Evolutionary conservation across 2,797 vertebrate genomes (phyloP), one percentile per base, ranked within the genome.

Genomic region (Arremon brunneinucha): DNA sequence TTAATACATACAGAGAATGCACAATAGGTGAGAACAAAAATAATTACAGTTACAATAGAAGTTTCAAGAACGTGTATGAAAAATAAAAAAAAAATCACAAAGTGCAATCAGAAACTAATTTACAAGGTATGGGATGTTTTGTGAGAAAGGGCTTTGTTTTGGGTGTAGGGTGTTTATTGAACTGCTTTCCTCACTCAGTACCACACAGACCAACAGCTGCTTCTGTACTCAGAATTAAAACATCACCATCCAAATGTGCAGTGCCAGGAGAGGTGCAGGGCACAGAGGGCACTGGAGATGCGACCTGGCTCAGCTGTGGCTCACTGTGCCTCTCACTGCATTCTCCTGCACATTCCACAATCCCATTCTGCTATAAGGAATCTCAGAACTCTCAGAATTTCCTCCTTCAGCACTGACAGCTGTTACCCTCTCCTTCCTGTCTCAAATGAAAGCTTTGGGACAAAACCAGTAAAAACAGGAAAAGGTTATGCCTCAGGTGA

Each of bases 1-100:
- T 96, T 84, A 97, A 97, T 97, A 98, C 96, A 97, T 96, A 98
- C 97, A 98, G 97, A 98, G 97, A 98, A 98, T 96, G 96, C 96
- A 98, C 97, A 98, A 96, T 88, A 97, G 95, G 97, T 96, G 97
- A 97, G 93, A 97, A 98, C 95, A 97, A 97, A 97, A 98, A 97
- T 97, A 97, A 97, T 98, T 97, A 98, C 97, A 97, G 95, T 96
- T 97, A 97, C 97, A 97, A 96, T 93, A 97, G 97, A 97, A 96
- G 75, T 95, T 97, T 90, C 92, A 94, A 97, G 92, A 97, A 96
- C 46, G 65, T 67, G 43, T 96, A 97, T 91, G 97, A 97, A 97
- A 97, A 98, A 97, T 92, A 87, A 96, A 96, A 97, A 59, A 56
- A 92, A 79, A 19, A 41, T 87, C 95, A 97, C 96, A 98, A 98